Percentiles rank a stretch among this genome's conserved stretches.
phyloP scores from a whole-genome alignment of 2,113 vertebrate species.

The Sciurus niger region DNA sequence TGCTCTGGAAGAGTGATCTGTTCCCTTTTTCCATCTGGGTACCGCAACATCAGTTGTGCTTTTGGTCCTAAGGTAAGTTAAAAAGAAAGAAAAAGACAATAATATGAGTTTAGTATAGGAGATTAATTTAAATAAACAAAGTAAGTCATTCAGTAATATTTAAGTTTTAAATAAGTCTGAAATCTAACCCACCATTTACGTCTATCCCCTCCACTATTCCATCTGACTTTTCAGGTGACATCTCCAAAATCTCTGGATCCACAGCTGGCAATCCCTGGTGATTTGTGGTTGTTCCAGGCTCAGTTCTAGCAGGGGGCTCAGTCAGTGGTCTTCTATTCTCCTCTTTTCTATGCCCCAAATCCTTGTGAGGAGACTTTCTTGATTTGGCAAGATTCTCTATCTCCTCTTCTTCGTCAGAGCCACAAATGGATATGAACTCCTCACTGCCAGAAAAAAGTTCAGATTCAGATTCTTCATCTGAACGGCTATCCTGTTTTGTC shows the following conservation, averaged over 20 bases:
- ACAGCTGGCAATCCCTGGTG: conserved; percentile 88
- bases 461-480: conserved; percentile 97
- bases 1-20: conserved; percentile 97
- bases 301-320: conserved; percentile 90
- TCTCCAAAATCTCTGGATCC: conserved; percentile 82
- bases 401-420: conserved; percentile 94
- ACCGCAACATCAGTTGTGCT: conserved; percentile 98
- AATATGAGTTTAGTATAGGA: background rate
- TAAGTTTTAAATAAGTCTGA: conserved; percentile 30
- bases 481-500: conserved; percentile 93
- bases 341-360: conserved; percentile 96
- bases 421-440: conserved; percentile 97
- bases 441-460: conserved; percentile 99
- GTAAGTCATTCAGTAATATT: conserved; percentile 43
- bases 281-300: conserved; percentile 89
- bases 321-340: conserved; percentile 95
- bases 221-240: conserved; percentile 87
- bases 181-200: conserved; percentile 91
- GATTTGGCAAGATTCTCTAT: conserved; percentile 89
- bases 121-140: conserved; percentile 49
- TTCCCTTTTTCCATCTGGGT: conserved; percentile 98
- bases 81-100: background rate
- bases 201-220: conserved; percentile 88
- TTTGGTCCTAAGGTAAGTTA: conserved; percentile 94
- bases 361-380: conserved; percentile 96